Evolutionary conservation across 2,888 invertebrate species (phyloP), one percentile per base, ranked within the genome.

Genomic region (Nymphalis urticae): DNA sequence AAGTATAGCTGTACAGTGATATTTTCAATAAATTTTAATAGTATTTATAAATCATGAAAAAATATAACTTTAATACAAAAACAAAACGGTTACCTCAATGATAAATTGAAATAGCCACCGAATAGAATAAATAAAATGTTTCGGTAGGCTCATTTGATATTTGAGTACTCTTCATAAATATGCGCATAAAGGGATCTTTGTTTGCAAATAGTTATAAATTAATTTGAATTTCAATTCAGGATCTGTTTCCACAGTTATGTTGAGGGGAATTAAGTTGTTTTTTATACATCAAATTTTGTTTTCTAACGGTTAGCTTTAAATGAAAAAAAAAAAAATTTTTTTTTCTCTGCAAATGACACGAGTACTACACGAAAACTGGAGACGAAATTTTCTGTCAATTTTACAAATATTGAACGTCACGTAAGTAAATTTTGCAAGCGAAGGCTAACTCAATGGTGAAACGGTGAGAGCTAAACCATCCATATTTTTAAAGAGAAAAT

Each of bases 131-230:
- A 17, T 62, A 66, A 47, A 61, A 53, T 21, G 21, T 77, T n/a
- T 32, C 27, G 9, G 75, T 78, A 76, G 42, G 42, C 4, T 13
- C 42, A 13, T 79, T 72, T 73, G 64, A 71, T 64, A 73, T 77
- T 79, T 75, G 75, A 77, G 72, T 76, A 75, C 73, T 70, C 79
- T 79, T 76, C 81, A 85, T 87, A 87, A 88, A 87, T 91, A 92
- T 92, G 92, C 89, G 88, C 91, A 91, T 90, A 90, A 90, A 85
- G 85, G 90, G 82, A 82, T 63, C 70, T 70, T 72, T 72, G 71
- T 62, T 64, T 62, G 36, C 51, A 54, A 66, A 67, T 70, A 70
- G 69, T 69, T 71, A 67, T 47, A 53, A 60, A 67, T 68, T 51
- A 73, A 74, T 73, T 73, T 71, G 71, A 73, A 71, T 71, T 74